Conservation (phyloP, 2,113 vertebrate genomes). For the Brachionichthys hirsutus region DNA sequence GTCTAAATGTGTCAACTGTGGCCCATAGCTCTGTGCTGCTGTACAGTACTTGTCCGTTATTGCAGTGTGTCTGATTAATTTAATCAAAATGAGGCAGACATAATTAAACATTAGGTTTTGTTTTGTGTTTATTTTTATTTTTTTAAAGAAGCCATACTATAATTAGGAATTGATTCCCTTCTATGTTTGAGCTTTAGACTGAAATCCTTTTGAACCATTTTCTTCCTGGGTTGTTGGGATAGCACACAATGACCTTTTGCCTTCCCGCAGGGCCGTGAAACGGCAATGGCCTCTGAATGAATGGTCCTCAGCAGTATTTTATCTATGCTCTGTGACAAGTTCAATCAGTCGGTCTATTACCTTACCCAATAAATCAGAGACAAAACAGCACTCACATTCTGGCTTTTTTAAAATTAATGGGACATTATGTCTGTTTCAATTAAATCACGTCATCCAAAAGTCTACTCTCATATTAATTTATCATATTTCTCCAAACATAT, state of each 20-base stretch:
- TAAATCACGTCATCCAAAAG: slow-evolving; percentile 46
- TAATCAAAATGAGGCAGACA: slow-evolving; percentile 39
- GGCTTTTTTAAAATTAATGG: slow-evolving; percentile 56
- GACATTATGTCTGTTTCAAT: slow-evolving; percentile 67
- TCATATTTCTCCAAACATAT: slow-evolving; percentile 51
- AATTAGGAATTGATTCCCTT: slow-evolving; percentile 32
- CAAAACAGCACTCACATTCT: slow-evolving; percentile 54
- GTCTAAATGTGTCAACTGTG: slow-evolving; percentile 36
- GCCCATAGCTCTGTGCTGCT: slow-evolving; percentile 5
- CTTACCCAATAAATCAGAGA: slow-evolving; percentile 71
- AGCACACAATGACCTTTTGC: slow-evolving; percentile 68
- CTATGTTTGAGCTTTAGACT: too few relatives aligned
- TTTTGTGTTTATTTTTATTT: too few relatives aligned
- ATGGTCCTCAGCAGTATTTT: slow-evolving; percentile 71
- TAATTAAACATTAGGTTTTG: too few relatives aligned
- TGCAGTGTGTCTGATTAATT: slow-evolving; percentile 11
- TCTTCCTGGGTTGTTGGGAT: slow-evolving; percentile 56
- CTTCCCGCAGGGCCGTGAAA: slow-evolving; percentile 50
- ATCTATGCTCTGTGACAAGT: slow-evolving; percentile 69
- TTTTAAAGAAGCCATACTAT: slow-evolving; percentile 7
- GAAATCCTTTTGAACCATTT: slow-evolving; percentile 8
- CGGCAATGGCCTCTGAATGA: slow-evolving; percentile 64
- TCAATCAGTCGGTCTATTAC: slow-evolving; percentile 79
- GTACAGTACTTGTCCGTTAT: slow-evolving; percentile 5
- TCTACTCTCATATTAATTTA: slow-evolving; percentile 54